Conservation (phyloP, 2,888 invertebrate species). For the Eudasyphora cyanicolor region DNA sequence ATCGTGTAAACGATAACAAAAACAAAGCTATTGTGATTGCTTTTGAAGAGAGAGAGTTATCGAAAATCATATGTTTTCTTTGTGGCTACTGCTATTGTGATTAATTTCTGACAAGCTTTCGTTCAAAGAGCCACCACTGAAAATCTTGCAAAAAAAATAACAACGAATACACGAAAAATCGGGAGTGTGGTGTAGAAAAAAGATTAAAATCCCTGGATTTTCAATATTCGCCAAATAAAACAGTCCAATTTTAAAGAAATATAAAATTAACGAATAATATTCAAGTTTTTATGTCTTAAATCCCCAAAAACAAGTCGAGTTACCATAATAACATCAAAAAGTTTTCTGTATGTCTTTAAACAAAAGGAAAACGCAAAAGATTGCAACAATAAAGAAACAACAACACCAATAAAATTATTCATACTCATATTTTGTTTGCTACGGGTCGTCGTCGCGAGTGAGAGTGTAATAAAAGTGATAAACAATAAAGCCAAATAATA, state of each 20-base stretch:
- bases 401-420: neutral
- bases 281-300: neutral
- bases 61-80: neutral
- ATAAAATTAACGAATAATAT: too few species aligned
- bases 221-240: neutral
- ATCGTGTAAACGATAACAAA: neutral
- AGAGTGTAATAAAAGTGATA: neutral
- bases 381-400: neutral
- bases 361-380: slow-evolving; percentile 52
- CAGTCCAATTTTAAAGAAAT: neutral
- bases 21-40: slow-evolving; percentile 38
- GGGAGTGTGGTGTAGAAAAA: slow-evolving; percentile 6
- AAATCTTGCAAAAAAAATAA: slow-evolving; percentile 28
- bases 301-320: neutral
- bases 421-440: slow-evolving; percentile 8
- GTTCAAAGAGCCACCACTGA: slow-evolving; percentile 24
- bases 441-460: neutral
- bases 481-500: neutral
- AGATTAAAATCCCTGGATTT: neutral
- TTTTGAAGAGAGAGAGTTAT: neutral
- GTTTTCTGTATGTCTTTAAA: neutral
- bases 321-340: neutral
- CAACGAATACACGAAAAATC: slow-evolving; percentile 49
- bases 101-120: neutral
- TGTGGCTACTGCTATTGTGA: slow-evolving; percentile 28